A percentile compares a stretch with the other conserved stretches of the same genome.
These are phyloP conservation scores for Gymnothorax reevesii DNA, from an alignment of 2,797 vertebrate genomes.

Conservation along the genomic window DNA sequence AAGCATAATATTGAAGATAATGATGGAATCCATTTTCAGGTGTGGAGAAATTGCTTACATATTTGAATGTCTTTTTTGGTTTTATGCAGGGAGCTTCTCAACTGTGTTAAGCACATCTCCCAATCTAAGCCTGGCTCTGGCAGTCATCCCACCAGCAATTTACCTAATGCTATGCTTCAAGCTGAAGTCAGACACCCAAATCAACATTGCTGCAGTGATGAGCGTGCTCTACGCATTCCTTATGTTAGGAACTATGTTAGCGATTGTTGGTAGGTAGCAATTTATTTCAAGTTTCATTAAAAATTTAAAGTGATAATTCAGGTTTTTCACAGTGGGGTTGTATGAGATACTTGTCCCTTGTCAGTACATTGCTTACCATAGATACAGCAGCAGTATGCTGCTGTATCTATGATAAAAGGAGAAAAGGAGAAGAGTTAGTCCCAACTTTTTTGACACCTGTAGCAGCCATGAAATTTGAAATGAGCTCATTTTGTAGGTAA, in stretches of 20 bases:
- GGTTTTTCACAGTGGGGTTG: no score
- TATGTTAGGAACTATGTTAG: slow-evolving; percentile 61
- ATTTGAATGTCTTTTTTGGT: neutral
- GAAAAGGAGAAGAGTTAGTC: no score
- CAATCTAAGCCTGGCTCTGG: slow-evolving; percentile 46
- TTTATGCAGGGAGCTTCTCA: slow-evolving; percentile 58
- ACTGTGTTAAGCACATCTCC: slow-evolving; percentile 29
- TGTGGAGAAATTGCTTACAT: neutral
- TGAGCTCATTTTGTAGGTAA: no score
- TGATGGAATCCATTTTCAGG: neutral
- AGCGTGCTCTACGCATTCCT: slow-evolving; percentile 69
- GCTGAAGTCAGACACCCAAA: slow-evolving; percentile 68
- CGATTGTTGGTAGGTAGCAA: slow-evolving; percentile 61
- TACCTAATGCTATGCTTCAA: slow-evolving; percentile 67
- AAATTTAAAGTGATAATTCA: neutral
- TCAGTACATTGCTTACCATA: no score
- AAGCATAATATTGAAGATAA: neutral
- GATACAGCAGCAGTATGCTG: no score
- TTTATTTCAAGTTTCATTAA: neutral
- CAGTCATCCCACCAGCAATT: slow-evolving; percentile 59
- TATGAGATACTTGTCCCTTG: no score
- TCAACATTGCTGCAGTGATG: slow-evolving; percentile 63
- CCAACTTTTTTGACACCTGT: no score
- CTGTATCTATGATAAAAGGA: no score
- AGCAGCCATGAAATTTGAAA: no score